phyloP scores from a whole-genome alignment of 2,113 vertebrate genomes.

The Micronisus gabar region DNA sequence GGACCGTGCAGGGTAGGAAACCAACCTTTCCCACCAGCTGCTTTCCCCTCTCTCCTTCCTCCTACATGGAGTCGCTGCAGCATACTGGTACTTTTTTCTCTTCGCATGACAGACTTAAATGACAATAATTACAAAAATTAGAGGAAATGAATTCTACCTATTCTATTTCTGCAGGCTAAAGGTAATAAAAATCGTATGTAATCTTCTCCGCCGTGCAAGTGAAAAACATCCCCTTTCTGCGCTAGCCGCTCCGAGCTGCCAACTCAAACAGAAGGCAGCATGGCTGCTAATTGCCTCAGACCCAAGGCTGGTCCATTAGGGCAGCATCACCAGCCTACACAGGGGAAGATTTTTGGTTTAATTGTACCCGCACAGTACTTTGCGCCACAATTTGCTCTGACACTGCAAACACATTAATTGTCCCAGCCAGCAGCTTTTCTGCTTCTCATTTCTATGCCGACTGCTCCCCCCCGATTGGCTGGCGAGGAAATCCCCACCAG shows the following conservation, averaged over 20 bases:
- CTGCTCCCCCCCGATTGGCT: constrained; percentile 76
- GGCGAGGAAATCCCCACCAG: constrained; percentile 49
- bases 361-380: background rate
- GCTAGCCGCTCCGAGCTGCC: background rate
- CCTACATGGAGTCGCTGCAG: background rate
- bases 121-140: background rate
- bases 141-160: background rate
- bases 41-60: background rate
- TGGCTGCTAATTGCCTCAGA: constrained; percentile 14
- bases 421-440: constrained; percentile 68
- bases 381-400: constrained; percentile 71
- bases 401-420: constrained; percentile 85
- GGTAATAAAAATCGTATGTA: background rate
- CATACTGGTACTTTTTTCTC: background rate
- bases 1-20: background rate
- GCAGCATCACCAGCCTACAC: background rate
- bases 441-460: constrained; percentile 54
- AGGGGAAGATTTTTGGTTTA: background rate
- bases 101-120: no score
- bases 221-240: background rate
- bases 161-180: background rate
- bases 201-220: background rate
- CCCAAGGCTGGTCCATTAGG: background rate
- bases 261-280: constrained; percentile 8
- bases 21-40: background rate